Conservation (phyloP, 2,797 vertebrate genomes). For the Amazona ochrocephala region DNA sequence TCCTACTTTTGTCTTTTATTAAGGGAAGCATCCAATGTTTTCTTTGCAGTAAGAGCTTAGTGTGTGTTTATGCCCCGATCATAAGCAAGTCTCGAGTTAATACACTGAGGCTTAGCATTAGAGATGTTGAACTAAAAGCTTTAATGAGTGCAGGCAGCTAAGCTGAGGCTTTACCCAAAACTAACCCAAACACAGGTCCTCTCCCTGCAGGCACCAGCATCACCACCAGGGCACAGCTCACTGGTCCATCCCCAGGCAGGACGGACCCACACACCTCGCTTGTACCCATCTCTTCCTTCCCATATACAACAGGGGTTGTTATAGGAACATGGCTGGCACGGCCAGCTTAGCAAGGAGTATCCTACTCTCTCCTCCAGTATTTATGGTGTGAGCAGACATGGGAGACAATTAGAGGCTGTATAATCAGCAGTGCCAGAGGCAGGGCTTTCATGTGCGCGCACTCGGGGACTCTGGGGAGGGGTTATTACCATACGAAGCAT, state of each 20-base stretch:
- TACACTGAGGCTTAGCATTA: conserved; percentile 34
- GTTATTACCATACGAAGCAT: conserved; percentile 74
- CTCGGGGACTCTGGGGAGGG: conserved; percentile 36
- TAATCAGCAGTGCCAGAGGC: conserved; percentile 71
- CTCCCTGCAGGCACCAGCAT: not conserved
- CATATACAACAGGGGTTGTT: not conserved
- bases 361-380: not conserved
- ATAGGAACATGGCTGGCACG: not conserved
- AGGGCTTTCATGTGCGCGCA: conserved; percentile 56
- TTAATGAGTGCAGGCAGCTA: not conserved
- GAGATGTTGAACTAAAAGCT: conserved; percentile 43
- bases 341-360: not conserved
- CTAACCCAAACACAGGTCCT: not conserved
- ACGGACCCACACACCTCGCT: not conserved
- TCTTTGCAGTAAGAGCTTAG: not conserved
- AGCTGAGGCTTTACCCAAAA: conserved; percentile 39
- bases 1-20: not conserved
- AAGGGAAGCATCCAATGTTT: not conserved
- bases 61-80: not conserved
- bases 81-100: conserved; percentile 18
- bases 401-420: conserved; percentile 72
- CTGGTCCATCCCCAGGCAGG: rapidly evolving
- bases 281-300: not conserved
- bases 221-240: not conserved
- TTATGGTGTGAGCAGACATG: conserved; percentile 43